Percentiles rank a stretch among this genome's conserved stretches.
These are phyloP conservation scores for Ischnus inquisitorius DNA, from an alignment of 2,888 invertebrate genomes.

Conservation along the genomic window DNA sequence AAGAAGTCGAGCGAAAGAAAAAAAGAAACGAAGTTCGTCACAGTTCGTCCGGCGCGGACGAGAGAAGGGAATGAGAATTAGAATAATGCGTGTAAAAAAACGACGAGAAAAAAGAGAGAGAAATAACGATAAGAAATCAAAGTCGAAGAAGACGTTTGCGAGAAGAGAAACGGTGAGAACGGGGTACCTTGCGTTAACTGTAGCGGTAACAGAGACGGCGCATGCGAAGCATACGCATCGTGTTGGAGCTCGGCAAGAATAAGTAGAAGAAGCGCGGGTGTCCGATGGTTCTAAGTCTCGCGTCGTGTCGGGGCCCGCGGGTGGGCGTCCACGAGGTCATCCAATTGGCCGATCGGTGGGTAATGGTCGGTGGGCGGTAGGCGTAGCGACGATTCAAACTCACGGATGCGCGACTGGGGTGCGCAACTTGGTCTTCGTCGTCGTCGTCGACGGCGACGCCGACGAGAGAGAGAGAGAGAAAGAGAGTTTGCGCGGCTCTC, in stretches of 20 bases:
- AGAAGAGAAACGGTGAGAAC: conserved; percentile 27
- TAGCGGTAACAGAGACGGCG: background rate
- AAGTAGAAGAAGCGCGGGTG: conserved; percentile 47
- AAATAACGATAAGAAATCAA: conserved; percentile 49
- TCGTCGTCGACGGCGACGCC: conserved; percentile 18
- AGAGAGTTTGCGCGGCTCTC: background rate
- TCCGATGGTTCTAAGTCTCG: conserved; percentile 55
- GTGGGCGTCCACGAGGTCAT: conserved; percentile 82
- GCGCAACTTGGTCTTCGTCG: conserved; percentile 77
- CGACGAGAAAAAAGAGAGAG: conserved; percentile 7
- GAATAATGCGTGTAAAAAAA: background rate
- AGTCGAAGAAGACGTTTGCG: conserved; percentile 46
- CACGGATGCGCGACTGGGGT: conserved; percentile 80
- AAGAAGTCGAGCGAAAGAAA: conserved; percentile 39
- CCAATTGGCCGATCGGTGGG: conserved; percentile 83
- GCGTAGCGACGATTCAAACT: conserved; percentile 76
- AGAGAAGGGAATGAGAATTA: conserved; percentile 43
- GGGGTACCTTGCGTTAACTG: conserved; percentile 3
- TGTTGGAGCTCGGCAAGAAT: conserved; percentile 5
- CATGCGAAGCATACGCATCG: background rate
- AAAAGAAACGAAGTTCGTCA: conserved; percentile 57
- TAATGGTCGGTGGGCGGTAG: conserved; percentile 84
- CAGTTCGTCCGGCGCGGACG: conserved; percentile 23
- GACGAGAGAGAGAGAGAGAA: no score
- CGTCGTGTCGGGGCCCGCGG: conserved; percentile 43